Base-by-base conservation (phyloP, 1,140 invertebrate species). In the Ceratoteleas bidentatus region DNA sequence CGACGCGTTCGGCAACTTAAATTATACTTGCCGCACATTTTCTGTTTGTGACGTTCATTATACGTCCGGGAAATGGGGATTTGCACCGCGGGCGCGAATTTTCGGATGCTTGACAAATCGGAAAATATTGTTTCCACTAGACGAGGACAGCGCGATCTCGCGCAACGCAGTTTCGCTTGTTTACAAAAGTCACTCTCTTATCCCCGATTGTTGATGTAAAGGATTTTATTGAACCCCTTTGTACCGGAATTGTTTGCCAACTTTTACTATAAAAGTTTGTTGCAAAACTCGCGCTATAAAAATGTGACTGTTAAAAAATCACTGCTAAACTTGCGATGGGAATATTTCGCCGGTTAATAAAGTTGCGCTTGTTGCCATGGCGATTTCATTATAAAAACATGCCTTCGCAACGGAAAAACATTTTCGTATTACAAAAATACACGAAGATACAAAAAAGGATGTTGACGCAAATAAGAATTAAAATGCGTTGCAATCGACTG, bases 11-110 rank as follows among this genome's bases (percentile, higher is more conserved):
- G 62, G 72, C 79, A 81, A 76, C 68, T 81, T 68, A 76, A 76
- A 81, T 76, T 76, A 81, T 73, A 81, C 53, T 66, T 74, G 60
- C 40, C 52, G 58, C 69, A 16, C 58, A 50, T 69, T 72, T 76
- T 81, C 65, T 76, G 60, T 66, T 75, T 72, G 33, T 72, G 60
- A 62, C 73, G 57, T 81, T 75, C 72, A 81, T 81, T 81, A 81
- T 50, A 52, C 65, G 53, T n/a, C 10, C 9, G 58, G 50, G 58
- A 53, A 75, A 69, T 53, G 32, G 53, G 13, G 2, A 33, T 43
- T 60, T 15, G 36, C 32, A 16, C 32, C 13, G 8, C 24, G 47
- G 11, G 60, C 10, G 50, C 45, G 40, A 45, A 68, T 52, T 62
- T 61, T 68, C 36, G 10, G 9, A 50, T 65, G 43, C 24, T n/a